Percentiles rank a stretch among this genome's conserved stretches.
Conservation (phyloP, 2,888 invertebrate species). For the Lymantria monacha region DNA sequence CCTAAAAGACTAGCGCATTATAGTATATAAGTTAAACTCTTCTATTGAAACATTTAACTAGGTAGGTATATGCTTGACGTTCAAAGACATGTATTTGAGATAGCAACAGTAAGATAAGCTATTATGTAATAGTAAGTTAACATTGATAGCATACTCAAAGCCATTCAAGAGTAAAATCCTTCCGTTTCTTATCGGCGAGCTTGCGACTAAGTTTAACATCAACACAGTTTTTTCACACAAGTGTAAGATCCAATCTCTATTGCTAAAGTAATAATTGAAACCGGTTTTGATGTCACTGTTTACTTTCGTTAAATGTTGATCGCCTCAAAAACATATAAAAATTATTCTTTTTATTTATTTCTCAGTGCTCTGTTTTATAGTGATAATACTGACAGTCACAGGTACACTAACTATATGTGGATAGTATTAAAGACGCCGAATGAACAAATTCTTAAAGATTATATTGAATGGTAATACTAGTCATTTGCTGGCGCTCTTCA, state of each 20-base stretch:
- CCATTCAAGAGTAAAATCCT: no score
- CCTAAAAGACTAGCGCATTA: slow-evolving; percentile 29
- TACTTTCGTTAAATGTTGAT: no score
- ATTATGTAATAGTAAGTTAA: no score
- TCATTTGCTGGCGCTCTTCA: slow-evolving; percentile 14
- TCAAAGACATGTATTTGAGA: neutral
- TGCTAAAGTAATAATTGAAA: no score
- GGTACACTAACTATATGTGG: neutral
- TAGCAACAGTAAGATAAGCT: slow-evolving; percentile 20
- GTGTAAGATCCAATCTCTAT: no score
- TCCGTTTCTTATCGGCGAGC: no score
- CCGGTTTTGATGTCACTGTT: no score
- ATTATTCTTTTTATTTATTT: slow-evolving; percentile 6
- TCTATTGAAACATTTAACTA: slow-evolving; percentile 30
- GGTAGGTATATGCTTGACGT: neutral
- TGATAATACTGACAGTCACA: neutral
- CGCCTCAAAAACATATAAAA: neutral
- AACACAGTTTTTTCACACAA: no score
- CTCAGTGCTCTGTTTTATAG: neutral
- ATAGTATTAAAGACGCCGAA: neutral
- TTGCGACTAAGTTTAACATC: no score
- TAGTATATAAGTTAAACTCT: slow-evolving; percentile 13
- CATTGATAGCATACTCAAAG: no score
- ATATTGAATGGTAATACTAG: neutral
- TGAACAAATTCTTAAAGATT: no score